Evolutionary conservation across 1,140 invertebrate species (phyloP).

Genomic region (Heliconius himera): DNA sequence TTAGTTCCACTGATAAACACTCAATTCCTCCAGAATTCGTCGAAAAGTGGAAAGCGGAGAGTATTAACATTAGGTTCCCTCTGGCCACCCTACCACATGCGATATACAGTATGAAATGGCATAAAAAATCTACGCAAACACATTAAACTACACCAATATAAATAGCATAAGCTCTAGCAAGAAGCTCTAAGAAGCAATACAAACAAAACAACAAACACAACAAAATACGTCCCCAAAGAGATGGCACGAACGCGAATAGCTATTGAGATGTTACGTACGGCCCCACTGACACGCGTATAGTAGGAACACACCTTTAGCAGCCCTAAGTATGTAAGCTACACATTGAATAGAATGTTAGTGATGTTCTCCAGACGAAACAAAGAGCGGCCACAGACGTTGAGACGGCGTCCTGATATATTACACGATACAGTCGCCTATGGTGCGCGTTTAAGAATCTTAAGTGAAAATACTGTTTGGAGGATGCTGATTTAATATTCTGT

Average conservation of each 20-base stretch:
- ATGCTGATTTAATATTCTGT: too few species aligned
- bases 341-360: conserved; percentile 62
- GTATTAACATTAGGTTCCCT: too few species aligned
- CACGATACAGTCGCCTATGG: conserved; percentile 30
- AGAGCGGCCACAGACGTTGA: conserved; percentile 54
- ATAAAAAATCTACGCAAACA: conserved; percentile 20
- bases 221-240: conserved; percentile 38
- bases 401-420: conserved; percentile 54
- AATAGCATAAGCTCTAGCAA: conserved; percentile 34
- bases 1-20: too few species aligned
- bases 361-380: conserved; percentile 55
- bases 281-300: conserved; percentile 53
- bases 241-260: conserved; percentile 43
- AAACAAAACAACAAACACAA: conserved; percentile 13
- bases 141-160: conserved; percentile 32
- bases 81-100: too few species aligned
- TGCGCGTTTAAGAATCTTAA: conserved; percentile 41
- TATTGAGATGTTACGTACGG: conserved; percentile 62
- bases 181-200: conserved; percentile 11
- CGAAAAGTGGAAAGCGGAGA: too few species aligned
- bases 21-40: too few species aligned
- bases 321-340: conserved; percentile 52
- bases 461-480: conserved; percentile 37
- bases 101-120: too few species aligned
- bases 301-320: conserved; percentile 55